Evolutionary conservation across 2,888 invertebrate species (phyloP).

Genomic region (Leptopilina drosophilae): DNA sequence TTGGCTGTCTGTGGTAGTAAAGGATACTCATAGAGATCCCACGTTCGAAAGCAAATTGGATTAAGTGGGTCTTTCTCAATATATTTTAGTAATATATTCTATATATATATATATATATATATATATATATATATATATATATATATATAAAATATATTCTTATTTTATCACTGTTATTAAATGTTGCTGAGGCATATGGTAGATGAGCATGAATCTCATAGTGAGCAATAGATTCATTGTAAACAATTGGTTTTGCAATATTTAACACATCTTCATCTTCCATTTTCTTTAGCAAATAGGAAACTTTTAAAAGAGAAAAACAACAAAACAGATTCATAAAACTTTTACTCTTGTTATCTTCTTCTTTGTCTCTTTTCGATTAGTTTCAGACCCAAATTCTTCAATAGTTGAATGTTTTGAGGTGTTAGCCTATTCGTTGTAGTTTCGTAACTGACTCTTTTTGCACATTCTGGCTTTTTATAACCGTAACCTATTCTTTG

Average conservation of each 20-base stretch:
- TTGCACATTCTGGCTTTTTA: constrained; percentile 9
- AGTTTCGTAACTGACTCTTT: constrained; percentile 29
- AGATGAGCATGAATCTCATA: constrained; percentile 50
- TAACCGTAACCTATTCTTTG: constrained; percentile 45
- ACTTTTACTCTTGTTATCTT: background rate
- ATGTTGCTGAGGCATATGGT: constrained; percentile 31
- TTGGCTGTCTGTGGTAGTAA: too few relatives aligned
- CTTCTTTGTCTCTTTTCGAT: constrained; percentile 6
- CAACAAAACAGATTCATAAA: background rate
- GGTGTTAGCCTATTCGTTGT: constrained; percentile 45
- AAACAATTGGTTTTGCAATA: constrained; percentile 28
- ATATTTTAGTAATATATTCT: too few relatives aligned
- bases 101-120: too few relatives aligned
- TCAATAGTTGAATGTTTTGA: constrained; percentile 48
- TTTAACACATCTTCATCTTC: constrained; percentile 33
- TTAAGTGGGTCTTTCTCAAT: too few relatives aligned
- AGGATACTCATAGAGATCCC: too few relatives aligned
- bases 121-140: too few relatives aligned
- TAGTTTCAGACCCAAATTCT: constrained; percentile 51
- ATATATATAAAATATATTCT: constrained; percentile 51
- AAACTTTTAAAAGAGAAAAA: background rate
- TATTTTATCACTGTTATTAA: constrained; percentile 53
- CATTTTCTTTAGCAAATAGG: constrained; percentile 9
- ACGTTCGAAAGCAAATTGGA: too few relatives aligned
- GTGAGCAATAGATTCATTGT: constrained; percentile 48